These are phyloP conservation scores for Microcebus jonahi DNA, from an alignment of 2,113 vertebrate species.

Conservation along the genomic window DNA sequence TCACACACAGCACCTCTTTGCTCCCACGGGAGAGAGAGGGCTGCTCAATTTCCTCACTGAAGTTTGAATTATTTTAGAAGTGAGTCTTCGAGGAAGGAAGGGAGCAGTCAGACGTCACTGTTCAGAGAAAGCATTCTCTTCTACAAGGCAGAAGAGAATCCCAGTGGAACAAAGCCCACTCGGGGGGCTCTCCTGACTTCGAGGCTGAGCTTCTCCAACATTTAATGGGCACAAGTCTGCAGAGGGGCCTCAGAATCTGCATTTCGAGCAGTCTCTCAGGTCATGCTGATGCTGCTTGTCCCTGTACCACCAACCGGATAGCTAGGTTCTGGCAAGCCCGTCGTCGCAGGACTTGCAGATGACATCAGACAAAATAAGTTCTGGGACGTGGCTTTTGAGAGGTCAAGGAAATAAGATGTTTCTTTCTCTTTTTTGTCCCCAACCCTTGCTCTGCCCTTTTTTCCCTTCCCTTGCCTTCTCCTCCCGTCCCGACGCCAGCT, in stretches of 20 bases:
- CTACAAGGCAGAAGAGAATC: background rate
- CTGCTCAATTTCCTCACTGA: background rate
- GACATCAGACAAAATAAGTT: background rate
- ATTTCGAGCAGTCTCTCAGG: background rate
- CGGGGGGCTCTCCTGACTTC: background rate
- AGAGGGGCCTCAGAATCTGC: background rate
- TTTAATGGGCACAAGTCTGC: background rate
- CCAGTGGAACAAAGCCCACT: background rate
- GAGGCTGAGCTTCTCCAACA: background rate
- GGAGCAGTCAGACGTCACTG: background rate
- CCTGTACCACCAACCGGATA: accelerated
- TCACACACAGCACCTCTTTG: background rate
- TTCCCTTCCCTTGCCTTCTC: accelerated
- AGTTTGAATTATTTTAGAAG: constrained; percentile 7
- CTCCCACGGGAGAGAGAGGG: too few species aligned
- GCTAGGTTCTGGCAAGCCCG: background rate
- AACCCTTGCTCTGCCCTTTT: background rate
- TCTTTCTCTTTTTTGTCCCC: constrained; percentile 4
- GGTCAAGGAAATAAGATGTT: constrained; percentile 28
- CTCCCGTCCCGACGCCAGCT: constrained; percentile 82
- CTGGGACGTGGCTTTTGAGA: background rate
- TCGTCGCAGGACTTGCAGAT: background rate
- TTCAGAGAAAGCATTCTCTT: background rate
- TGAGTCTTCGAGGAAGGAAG: accelerated
- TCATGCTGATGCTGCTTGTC: background rate